Evolutionary conservation across 2,888 invertebrate genomes (phyloP).

Genomic region (Pollenia griseotomentosa): DNA sequence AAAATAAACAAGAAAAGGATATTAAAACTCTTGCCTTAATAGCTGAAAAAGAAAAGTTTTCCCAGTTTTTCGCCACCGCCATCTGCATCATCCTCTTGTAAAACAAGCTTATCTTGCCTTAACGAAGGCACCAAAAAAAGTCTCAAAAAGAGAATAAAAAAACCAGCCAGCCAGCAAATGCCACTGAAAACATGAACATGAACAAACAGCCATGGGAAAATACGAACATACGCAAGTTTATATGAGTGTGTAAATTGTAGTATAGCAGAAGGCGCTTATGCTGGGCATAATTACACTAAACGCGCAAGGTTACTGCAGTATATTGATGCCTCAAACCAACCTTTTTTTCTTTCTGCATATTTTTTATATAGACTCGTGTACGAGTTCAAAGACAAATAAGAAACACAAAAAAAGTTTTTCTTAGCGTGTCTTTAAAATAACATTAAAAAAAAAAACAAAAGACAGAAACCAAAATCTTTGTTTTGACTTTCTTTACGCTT

Average conservation of each 20-base stretch:
- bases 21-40: slow-evolving; percentile 64
- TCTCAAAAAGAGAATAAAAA: slow-evolving; percentile 12
- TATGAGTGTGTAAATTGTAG: neutral
- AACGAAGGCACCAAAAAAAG: slow-evolving; percentile 11
- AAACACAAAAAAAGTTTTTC: slow-evolving; percentile 14
- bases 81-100: neutral
- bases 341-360: neutral
- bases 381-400: neutral
- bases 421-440: slow-evolving; percentile 35
- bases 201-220: neutral
- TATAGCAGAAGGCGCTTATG: slow-evolving; percentile 52
- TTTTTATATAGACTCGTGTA: neutral
- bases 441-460: neutral
- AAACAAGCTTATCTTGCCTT: slow-evolving; percentile 50
- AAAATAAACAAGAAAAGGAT: slow-evolving; percentile 51
- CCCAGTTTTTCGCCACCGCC: neutral
- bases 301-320: slow-evolving; percentile 69
- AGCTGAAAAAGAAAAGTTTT: slow-evolving; percentile 61
- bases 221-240: slow-evolving; percentile 12
- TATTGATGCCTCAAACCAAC: slow-evolving; percentile 38
- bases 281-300: slow-evolving; percentile 61
- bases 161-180: neutral
- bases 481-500: slow-evolving; percentile 18
- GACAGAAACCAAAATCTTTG: slow-evolving; percentile 10
- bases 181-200: slow-evolving; percentile 37